Base-by-base conservation (phyloP, 2,797 vertebrate species). In the Hippopotamyrus pictus region DNA sequence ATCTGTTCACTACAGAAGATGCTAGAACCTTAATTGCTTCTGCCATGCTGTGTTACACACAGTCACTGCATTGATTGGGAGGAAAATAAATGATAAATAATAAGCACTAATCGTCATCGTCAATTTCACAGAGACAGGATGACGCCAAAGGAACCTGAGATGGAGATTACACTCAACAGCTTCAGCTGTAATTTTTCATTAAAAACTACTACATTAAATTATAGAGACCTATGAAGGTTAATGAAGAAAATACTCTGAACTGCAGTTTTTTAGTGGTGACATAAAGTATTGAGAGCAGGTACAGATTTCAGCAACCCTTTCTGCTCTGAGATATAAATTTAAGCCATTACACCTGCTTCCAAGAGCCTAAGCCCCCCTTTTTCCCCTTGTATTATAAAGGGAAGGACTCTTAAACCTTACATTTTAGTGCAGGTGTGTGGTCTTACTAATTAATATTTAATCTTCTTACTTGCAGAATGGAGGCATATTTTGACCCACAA, bases 401-500 rank as follows among this genome's bases (percentile, higher is more conserved):
- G 12, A 65, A 51, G 6, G 11, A 73, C 51, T n/a, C 5, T 54
- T 29, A 79, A 37, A n/a, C 33, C 3, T 5, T 41, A 53, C 5
- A 54, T 11, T 25, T 7, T 57, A 51, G 9, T 50, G 12, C 53
- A 89, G 92, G 86, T 59, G 41, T 53, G 89, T 5, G 62, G 69
- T 90, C n/a, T 29, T 41, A 29, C n/a, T 29, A 4, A 25, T 44
- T 19, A 82, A 90, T 76, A 86, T 79, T 65, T 41, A 19, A 65
- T 88, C 25, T 46, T 65, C 25, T 88, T 33, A 17, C 76, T 82
- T 19, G 37, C 46, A 41, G 1, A 25, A 51, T 57, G 22, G 33
- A 83, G 22, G 88, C 89, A 89, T 92, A 92, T 86, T 22, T 89
- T 89, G 84, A 90, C 69, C 91, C 4, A 90, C 92, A 92, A 92